phyloP scores from a whole-genome alignment of 1,140 invertebrate species.

The Colletes latitarsis region DNA sequence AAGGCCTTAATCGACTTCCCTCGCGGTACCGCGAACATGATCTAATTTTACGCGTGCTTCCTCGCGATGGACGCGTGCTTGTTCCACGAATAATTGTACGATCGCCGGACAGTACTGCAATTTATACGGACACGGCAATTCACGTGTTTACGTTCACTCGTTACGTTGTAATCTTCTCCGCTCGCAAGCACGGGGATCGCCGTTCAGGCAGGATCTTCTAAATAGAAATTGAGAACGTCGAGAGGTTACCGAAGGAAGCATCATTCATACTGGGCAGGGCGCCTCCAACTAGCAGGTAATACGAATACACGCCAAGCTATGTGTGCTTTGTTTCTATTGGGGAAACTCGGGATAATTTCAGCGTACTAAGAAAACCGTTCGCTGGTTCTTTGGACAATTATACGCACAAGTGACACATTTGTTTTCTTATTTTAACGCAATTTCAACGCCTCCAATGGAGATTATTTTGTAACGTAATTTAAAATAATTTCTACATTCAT shows the following conservation, averaged over 20 bases:
- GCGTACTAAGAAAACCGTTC: neutral
- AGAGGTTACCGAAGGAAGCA: constrained; percentile 15
- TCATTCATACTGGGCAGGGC: neutral
- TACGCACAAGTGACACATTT: no score
- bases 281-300: neutral
- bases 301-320: no score
- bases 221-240: constrained; percentile 36
- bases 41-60: constrained; percentile 21
- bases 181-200: neutral
- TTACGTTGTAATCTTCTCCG: constrained; percentile 24
- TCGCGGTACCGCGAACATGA: neutral
- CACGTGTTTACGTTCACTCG: constrained; percentile 25
- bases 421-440: no score
- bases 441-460: no score
- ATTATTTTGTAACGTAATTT: no score
- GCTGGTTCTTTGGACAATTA: no score
- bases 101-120: constrained; percentile 5
- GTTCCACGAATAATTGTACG: constrained; percentile 1
- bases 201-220: constrained; percentile 20
- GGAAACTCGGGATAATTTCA: no score
- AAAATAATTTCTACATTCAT: no score
- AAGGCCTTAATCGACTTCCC: constrained; percentile 21
- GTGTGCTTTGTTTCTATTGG: no score
- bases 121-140: constrained; percentile 19
- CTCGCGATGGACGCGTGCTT: neutral